phyloP scores from a whole-genome alignment of 2,888 invertebrate genomes.

The Tillus elongatus region DNA sequence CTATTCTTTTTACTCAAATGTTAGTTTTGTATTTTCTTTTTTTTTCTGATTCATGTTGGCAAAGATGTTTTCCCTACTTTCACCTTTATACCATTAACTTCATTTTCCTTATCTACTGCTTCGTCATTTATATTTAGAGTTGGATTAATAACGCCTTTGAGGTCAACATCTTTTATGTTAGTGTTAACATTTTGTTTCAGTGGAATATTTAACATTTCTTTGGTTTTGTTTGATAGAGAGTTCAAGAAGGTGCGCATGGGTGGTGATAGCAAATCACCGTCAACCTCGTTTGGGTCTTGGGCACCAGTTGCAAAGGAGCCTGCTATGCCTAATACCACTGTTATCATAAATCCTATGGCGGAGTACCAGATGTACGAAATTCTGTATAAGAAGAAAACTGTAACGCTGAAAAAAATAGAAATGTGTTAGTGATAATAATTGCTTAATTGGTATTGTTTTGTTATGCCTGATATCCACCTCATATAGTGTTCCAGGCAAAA shows the following conservation, averaged over 20 bases:
- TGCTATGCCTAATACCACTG: conserved; percentile 61
- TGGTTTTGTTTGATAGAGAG: conserved; percentile 43
- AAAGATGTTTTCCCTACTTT: too few relatives aligned
- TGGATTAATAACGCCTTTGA: conserved; percentile 29
- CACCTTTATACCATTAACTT: too few relatives aligned
- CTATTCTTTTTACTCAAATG: too few relatives aligned
- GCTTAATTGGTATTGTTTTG: too few relatives aligned
- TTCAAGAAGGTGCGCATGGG: conserved; percentile 50
- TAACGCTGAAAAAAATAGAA: conserved; percentile 27
- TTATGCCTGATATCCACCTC: too few relatives aligned
- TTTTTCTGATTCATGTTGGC: too few relatives aligned
- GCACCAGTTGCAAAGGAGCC: conserved; percentile 61
- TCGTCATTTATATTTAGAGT: conserved; percentile 29
- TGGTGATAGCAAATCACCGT: conserved; percentile 60
- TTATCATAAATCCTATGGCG: conserved; percentile 65
- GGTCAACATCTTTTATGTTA: conserved; percentile 16
- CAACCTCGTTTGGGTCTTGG: conserved; percentile 52
- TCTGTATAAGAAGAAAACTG: conserved; percentile 49
- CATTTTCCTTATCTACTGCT: too few relatives aligned
- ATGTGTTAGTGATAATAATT: conserved; percentile 1
- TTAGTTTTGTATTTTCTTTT: too few relatives aligned
- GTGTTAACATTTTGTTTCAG: conserved; percentile 20
- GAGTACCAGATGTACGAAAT: conserved; percentile 89
- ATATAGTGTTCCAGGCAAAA: too few relatives aligned
- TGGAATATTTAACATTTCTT: conserved; percentile 37